These are phyloP conservation scores for Himalopsyche kuldschensis DNA, from an alignment of 2,888 invertebrate species.

Conservation along the genomic window DNA sequence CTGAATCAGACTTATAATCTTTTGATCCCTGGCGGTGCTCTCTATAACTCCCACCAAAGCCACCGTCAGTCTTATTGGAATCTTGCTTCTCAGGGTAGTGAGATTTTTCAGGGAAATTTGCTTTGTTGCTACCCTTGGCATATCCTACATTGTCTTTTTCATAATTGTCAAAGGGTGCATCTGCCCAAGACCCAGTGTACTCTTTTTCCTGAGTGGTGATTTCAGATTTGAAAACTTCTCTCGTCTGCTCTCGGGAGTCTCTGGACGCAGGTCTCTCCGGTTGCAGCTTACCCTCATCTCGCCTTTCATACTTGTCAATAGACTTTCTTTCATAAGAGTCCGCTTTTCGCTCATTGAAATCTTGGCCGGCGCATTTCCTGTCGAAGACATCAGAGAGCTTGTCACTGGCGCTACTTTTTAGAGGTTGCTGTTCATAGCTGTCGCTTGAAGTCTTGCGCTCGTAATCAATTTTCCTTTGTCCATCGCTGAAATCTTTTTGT, in stretches of 20 bases:
- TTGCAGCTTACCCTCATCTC: slow-evolving; percentile 47
- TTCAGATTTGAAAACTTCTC: slow-evolving; percentile 52
- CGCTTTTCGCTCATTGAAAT: slow-evolving; percentile 38
- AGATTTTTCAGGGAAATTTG: slow-evolving; percentile 41
- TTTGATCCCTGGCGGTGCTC: slow-evolving; percentile 57
- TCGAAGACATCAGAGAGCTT: slow-evolving; percentile 58
- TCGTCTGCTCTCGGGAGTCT: slow-evolving; percentile 55
- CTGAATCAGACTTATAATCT: slow-evolving; percentile 57
- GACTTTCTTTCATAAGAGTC: slow-evolving; percentile 31
- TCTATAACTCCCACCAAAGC: slow-evolving; percentile 50
- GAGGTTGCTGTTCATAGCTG: slow-evolving; percentile 48
- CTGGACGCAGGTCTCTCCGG: slow-evolving; percentile 52
- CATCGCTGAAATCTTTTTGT: slow-evolving; percentile 57
- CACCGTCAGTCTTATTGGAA: slow-evolving; percentile 46
- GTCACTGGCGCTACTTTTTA: slow-evolving; percentile 53
- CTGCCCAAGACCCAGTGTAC: slow-evolving; percentile 56
- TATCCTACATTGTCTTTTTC: slow-evolving; percentile 36
- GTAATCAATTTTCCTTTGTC: slow-evolving; percentile 57
- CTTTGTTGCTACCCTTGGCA: slow-evolving; percentile 38
- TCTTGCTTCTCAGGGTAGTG: slow-evolving; percentile 48
- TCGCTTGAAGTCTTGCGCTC: slow-evolving; percentile 52
- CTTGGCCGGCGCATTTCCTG: slow-evolving; percentile 43
- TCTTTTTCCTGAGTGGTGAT: slow-evolving; percentile 52
- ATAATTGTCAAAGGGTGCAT: slow-evolving; percentile 50
- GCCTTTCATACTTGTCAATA: slow-evolving; percentile 34